Conservation (phyloP, 2,113 vertebrate genomes). For the Lethenteron camtschaticum region DNA sequence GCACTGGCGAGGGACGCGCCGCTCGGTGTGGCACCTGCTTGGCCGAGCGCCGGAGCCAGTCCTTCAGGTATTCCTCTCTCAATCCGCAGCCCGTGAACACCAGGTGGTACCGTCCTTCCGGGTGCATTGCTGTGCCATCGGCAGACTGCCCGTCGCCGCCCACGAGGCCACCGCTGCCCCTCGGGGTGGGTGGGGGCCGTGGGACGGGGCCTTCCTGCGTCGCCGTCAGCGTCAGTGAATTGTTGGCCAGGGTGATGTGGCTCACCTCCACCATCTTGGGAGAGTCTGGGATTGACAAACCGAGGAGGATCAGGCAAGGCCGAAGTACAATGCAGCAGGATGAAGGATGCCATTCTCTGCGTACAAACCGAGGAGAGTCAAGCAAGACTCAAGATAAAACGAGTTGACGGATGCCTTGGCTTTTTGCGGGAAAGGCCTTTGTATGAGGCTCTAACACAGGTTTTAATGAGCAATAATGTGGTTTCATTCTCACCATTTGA, state of each 20-base stretch:
- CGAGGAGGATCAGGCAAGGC: too few species aligned
- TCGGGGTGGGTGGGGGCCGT: slow-evolving; percentile 18
- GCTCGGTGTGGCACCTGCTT: slow-evolving; percentile 38
- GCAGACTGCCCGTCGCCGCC: slow-evolving; percentile 9
- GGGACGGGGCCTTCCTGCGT: slow-evolving; percentile 20
- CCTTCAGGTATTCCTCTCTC: slow-evolving; percentile 54
- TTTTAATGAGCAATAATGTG: too few species aligned
- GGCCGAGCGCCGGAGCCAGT: slow-evolving; percentile 65
- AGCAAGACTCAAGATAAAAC: too few species aligned
- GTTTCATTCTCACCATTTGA: too few species aligned
- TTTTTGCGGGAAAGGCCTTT: too few species aligned
- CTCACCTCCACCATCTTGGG: slow-evolving; percentile 46
- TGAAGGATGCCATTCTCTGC: too few species aligned
- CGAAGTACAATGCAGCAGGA: too few species aligned
- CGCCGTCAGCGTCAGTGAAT: slow-evolving; percentile 29
- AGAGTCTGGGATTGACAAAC: slow-evolving; percentile 27
- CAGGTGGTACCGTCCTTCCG: slow-evolving; percentile 26
- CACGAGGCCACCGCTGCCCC: slow-evolving; percentile 16
- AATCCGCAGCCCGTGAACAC: slow-evolving; percentile 57
- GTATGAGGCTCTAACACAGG: too few species aligned
- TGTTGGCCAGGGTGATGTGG: slow-evolving; percentile 42
- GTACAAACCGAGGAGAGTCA: too few species aligned
- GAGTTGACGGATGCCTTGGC: too few species aligned
- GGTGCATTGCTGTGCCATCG: too few species aligned
- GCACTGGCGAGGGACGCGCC: too few species aligned